Conservation (phyloP, 2,888 invertebrate species). For the Marasmarcha lunaedactyla region DNA sequence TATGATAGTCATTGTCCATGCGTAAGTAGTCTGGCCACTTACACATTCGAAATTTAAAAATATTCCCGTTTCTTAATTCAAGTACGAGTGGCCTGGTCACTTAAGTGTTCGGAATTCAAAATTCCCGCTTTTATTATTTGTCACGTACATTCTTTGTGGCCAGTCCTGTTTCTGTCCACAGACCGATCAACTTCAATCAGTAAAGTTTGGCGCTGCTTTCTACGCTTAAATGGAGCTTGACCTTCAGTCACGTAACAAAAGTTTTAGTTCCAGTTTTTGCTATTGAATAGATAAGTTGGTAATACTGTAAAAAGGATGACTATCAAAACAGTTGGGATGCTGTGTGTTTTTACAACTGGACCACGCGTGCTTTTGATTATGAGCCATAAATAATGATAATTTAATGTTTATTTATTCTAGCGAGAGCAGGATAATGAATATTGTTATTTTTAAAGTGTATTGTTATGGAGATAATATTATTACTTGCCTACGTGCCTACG, state of each 20-base stretch:
- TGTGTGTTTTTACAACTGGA: conserved; percentile 64
- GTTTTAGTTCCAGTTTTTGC: too few species aligned
- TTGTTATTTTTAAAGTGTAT: too few species aligned
- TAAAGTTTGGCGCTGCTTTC: too few species aligned
- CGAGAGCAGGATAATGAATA: too few species aligned
- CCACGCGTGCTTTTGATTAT: conserved; percentile 22
- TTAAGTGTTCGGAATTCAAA: conserved; percentile 17
- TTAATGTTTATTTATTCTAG: conserved; percentile 14
- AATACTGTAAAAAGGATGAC: conserved; percentile 32
- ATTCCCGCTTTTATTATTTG: conserved; percentile 40
- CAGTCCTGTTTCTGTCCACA: conserved; percentile 27
- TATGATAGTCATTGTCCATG: conserved; percentile 17
- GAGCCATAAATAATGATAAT: conserved; percentile 39
- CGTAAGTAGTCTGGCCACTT: conserved; percentile 3
- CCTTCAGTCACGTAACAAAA: too few species aligned
- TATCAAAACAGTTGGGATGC: conserved; percentile 46
- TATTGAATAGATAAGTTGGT: too few species aligned
- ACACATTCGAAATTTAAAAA: background rate
- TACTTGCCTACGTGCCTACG: too few species aligned
- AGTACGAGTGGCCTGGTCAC: conserved; percentile 10
- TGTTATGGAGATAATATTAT: too few species aligned
- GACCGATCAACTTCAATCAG: too few species aligned
- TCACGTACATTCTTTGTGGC: conserved; percentile 35
- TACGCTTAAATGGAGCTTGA: too few species aligned
- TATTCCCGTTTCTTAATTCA: background rate